These are phyloP conservation scores for Calephelis nemesis DNA, from an alignment of 1,140 invertebrate species.

Conservation along the genomic window DNA sequence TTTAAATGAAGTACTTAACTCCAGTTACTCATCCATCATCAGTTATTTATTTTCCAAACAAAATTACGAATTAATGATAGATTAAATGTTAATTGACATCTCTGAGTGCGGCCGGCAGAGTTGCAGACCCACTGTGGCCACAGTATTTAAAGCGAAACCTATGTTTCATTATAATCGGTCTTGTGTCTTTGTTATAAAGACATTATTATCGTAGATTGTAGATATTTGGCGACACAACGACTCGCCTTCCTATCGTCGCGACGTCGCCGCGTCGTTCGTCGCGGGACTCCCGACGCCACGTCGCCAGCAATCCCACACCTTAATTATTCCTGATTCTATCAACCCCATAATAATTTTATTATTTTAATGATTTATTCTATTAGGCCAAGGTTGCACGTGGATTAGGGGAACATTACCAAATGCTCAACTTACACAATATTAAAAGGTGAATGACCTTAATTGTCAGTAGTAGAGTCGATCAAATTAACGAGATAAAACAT, in stretches of 20 bases:
- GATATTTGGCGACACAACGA: neutral
- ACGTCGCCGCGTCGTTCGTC: conserved; percentile 24
- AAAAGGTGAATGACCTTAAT: conserved; percentile 9
- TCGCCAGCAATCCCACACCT: conserved; percentile 1
- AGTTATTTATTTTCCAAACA: no score
- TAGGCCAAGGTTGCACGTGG: conserved; percentile 29
- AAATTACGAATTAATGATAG: no score
- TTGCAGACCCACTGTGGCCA: no score
- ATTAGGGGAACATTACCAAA: conserved; percentile 8
- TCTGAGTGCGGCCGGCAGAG: no score
- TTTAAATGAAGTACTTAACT: no score
- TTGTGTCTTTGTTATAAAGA: no score
- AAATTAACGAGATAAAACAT: no score
- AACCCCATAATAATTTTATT: conserved; percentile 16
- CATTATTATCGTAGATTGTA: no score
- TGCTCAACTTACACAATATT: conserved; percentile 10
- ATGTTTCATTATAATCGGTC: no score
- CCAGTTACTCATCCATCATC: no score
- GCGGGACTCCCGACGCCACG: conserved; percentile 21
- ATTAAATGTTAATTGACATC: no score
- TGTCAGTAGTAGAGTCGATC: neutral
- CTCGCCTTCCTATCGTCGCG: conserved; percentile 7
- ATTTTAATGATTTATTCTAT: conserved; percentile 23
- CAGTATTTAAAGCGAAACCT: no score
- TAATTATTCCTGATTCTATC: conserved; percentile 35